These are phyloP conservation scores for Prietella phreatophila DNA, from an alignment of 2,113 vertebrate genomes.

Conservation along the genomic window DNA sequence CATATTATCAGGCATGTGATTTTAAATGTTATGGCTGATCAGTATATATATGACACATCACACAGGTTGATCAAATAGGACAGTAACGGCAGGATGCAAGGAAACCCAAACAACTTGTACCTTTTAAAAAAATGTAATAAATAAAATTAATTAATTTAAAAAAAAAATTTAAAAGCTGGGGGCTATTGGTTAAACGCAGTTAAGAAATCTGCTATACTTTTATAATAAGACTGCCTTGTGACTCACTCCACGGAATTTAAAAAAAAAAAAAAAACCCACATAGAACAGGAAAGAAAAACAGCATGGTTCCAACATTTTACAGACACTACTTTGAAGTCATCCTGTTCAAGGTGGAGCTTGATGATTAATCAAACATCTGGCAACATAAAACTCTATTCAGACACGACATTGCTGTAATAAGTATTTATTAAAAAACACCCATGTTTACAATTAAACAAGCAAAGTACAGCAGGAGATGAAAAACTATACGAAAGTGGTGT, in stretches of 20 bases:
- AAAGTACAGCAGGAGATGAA: neutral
- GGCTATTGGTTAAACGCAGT: neutral
- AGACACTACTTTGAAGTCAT: constrained; percentile 49
- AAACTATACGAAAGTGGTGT: neutral
- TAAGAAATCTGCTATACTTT: constrained; percentile 41
- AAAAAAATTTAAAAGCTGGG: neutral
- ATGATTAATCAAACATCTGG: constrained; percentile 35
- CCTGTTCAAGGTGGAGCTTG: neutral
- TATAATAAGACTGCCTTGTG: constrained; percentile 46
- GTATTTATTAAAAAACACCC: neutral
- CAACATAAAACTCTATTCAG: constrained; percentile 2
- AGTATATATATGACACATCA: neutral
- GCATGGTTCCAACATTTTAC: constrained; percentile 50
- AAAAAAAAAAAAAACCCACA: constrained; percentile 12
- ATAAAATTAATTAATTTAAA: too few species aligned
- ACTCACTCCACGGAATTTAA: neutral
- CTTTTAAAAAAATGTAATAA: too few species aligned
- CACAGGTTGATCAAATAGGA: neutral
- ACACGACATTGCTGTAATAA: neutral
- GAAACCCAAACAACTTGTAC: neutral
- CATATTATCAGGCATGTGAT: too few species aligned
- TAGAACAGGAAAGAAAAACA: constrained; percentile 32
- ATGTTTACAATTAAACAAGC: neutral
- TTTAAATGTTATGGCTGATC: too few species aligned
- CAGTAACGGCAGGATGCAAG: neutral